Evolutionary conservation across 1,140 invertebrate species (phyloP).

Genomic region (Cherax destructor): DNA sequence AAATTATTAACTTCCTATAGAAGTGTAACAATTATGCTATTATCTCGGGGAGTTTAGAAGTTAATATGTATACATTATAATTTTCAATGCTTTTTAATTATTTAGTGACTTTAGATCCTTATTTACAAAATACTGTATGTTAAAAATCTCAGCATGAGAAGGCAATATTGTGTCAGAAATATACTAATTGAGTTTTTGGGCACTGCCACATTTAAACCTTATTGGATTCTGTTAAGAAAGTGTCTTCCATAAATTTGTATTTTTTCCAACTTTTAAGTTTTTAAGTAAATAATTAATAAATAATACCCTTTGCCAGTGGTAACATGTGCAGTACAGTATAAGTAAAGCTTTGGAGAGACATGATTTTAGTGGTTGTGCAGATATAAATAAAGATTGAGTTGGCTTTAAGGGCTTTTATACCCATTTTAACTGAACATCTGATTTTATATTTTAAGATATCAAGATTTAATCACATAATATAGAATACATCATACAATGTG

Average conservation of each 20-base stretch:
- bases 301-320: not conserved
- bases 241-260: not conserved
- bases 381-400: constrained; percentile 18
- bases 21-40: no score
- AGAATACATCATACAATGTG: no score
- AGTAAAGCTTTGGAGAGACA: not conserved
- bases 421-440: no score
- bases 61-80: no score
- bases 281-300: not conserved
- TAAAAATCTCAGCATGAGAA: not conserved
- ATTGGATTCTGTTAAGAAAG: not conserved
- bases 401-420: not conserved
- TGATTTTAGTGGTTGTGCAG: constrained; percentile 14
- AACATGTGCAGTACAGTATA: not conserved
- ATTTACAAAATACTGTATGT: not conserved
- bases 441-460: no score
- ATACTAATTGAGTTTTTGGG: not conserved
- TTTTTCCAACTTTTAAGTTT: not conserved
- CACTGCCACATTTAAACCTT: not conserved
- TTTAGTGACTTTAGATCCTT: not conserved
- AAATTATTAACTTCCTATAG: no score
- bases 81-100: not conserved
- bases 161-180: not conserved
- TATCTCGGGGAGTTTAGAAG: no score
- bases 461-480: no score